phyloP scores from a whole-genome alignment of 2,113 vertebrate genomes.

The Apeltes quadracus region DNA sequence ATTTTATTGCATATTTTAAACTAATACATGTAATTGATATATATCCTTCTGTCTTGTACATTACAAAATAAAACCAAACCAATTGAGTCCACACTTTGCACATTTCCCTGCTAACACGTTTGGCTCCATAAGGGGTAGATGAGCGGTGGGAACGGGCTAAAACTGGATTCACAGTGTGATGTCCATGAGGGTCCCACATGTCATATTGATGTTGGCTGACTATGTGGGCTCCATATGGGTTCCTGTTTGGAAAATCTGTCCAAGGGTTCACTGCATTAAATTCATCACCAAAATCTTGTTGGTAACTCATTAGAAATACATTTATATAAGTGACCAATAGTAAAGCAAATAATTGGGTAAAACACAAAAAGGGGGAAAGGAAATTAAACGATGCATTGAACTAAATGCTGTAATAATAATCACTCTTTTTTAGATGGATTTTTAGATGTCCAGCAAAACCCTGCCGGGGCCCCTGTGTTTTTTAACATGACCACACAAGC shows the following conservation, averaged over 20 bases:
- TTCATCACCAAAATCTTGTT: neutral
- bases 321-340: neutral
- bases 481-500: neutral
- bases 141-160: neutral
- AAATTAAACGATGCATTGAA: neutral
- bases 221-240: neutral
- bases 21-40: too few species aligned
- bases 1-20: neutral
- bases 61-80: neutral
- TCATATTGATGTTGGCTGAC: neutral
- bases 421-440: neutral
- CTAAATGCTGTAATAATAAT: neutral
- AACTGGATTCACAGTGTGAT: conserved; percentile 16
- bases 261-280: conserved; percentile 3
- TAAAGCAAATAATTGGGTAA: neutral
- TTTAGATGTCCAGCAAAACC: neutral
- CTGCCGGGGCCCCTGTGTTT: neutral
- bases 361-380: neutral
- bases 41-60: neutral
- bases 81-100: conserved; percentile 5
- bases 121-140: conserved; percentile 7
- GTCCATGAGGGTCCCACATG: conserved; percentile 25
- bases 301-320: neutral
- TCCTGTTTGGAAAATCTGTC: neutral
- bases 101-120: neutral